These are phyloP conservation scores for Synergus japonicus DNA, from an alignment of 2,888 invertebrate species.

Conservation along the genomic window DNA sequence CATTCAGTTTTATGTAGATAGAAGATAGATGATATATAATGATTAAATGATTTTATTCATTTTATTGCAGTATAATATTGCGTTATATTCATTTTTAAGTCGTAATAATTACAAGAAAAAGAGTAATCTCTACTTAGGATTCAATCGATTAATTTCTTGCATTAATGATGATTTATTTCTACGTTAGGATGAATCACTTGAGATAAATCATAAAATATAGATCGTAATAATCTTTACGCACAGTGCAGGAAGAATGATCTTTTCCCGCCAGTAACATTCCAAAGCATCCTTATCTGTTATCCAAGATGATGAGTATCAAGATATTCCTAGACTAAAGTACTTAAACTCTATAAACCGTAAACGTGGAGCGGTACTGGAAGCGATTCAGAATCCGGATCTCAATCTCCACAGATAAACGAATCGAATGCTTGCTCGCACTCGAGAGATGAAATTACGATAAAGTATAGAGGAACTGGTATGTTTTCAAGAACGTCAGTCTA, in stretches of 20 bases:
- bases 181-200: neutral
- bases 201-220: neutral
- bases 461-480: neutral
- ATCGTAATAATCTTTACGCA: neutral
- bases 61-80: too few relatives aligned
- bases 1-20: too few relatives aligned
- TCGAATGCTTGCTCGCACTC: neutral
- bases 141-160: neutral
- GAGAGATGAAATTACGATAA: constrained; percentile 15
- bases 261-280: neutral
- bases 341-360: constrained; percentile 5
- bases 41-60: too few relatives aligned
- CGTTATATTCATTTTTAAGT: too few relatives aligned
- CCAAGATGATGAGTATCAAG: neutral
- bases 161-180: neutral
- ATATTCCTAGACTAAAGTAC: neutral
- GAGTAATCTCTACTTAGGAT: too few relatives aligned
- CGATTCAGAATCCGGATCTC: neutral
- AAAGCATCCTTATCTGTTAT: neutral
- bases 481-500: neutral
- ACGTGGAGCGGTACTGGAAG: neutral
- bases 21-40: too few relatives aligned
- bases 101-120: too few relatives aligned
- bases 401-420: neutral
- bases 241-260: neutral